Evolutionary conservation across 2,888 invertebrate genomes (phyloP).

Genomic region (Cylindroiulus punctatus): DNA sequence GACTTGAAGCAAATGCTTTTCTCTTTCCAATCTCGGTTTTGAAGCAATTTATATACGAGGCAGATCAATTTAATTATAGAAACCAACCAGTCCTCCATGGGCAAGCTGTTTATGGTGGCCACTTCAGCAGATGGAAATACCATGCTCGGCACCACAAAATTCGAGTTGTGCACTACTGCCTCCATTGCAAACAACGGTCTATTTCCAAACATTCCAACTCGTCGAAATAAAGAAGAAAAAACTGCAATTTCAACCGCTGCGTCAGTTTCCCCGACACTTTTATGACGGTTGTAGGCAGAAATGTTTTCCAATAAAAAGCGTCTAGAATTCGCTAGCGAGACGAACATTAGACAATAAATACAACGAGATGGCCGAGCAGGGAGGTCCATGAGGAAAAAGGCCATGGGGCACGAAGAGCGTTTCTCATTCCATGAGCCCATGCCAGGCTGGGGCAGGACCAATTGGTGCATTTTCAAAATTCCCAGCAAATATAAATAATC

Average conservation of each 20-base stretch:
- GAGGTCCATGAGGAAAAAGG: slow-evolving; percentile 15
- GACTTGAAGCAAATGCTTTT: too few species aligned
- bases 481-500: not conserved
- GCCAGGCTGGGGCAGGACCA: not conserved
- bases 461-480: not conserved
- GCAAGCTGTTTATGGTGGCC: too few species aligned
- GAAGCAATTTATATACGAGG: too few species aligned
- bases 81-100: not conserved
- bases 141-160: not conserved
- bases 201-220: not conserved
- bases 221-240: not conserved
- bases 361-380: slow-evolving; percentile 3
- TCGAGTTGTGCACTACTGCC: not conserved
- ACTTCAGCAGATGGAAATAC: not conserved
- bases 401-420: not conserved
- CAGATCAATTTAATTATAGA: not conserved
- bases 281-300: slow-evolving; percentile 1
- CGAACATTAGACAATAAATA: not conserved
- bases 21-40: too few species aligned
- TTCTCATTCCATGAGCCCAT: not conserved
- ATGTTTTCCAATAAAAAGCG: not conserved
- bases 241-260: not conserved
- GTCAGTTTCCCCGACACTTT: not conserved
- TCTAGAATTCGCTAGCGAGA: not conserved
- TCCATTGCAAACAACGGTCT: not conserved